These are phyloP conservation scores for Drosophila serrata DNA, from an alignment of 1,140 invertebrate species.

Conservation along the genomic window DNA sequence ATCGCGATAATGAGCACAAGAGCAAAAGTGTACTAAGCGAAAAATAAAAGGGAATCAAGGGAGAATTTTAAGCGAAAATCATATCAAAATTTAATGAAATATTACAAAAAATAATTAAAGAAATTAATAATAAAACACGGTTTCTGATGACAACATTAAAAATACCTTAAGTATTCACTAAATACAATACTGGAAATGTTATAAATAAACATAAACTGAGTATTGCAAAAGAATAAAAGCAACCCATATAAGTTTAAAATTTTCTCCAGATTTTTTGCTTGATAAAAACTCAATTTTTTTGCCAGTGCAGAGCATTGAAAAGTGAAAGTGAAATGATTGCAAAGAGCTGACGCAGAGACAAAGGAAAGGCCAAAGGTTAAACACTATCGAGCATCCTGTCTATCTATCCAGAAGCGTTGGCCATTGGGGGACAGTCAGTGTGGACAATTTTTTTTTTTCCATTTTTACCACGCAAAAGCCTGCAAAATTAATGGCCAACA, in stretches of 20 bases:
- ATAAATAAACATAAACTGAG: too few species aligned
- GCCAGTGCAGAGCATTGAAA: conserved; percentile 32
- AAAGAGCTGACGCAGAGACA: conserved; percentile 58
- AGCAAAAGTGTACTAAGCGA: conserved; percentile 32
- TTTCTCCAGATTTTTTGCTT: background rate
- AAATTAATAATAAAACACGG: too few species aligned
- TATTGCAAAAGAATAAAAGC: too few species aligned
- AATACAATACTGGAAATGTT: too few species aligned
- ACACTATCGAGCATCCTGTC: conserved; percentile 33
- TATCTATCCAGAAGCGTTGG: conserved; percentile 12
- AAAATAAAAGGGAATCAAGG: background rate
- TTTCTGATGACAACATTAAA: too few species aligned
- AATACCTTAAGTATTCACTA: too few species aligned
- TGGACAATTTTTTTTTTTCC: conserved; percentile 28
- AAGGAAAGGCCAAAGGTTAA: conserved; percentile 57
- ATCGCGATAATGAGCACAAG: conserved; percentile 73
- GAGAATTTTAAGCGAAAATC: background rate
- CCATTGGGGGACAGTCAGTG: conserved; percentile 8
- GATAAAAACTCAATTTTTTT: background rate
- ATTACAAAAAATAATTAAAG: background rate
- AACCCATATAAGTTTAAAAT: background rate
- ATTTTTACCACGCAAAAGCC: conserved; percentile 65
- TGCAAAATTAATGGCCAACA: conserved; percentile 79
- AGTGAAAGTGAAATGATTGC: conserved; percentile 63
- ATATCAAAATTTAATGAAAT: background rate